Conservation (phyloP, 2,797 vertebrate species). For the Parambassis ranga region DNA sequence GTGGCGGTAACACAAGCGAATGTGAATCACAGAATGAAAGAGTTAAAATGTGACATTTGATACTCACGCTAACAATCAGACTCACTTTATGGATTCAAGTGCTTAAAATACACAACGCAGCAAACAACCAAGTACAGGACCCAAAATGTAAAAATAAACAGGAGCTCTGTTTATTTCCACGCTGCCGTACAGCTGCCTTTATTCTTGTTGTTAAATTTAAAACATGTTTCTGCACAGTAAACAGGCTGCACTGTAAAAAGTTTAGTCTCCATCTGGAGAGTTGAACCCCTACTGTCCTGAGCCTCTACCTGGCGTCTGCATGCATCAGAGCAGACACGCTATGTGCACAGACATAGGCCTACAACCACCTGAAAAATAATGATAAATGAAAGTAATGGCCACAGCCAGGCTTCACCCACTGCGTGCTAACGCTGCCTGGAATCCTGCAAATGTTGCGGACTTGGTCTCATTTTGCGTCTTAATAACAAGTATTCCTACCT, state of each 20-base stretch:
- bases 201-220: not conserved
- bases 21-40: not conserved
- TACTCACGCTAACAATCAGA: not conserved
- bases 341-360: slow-evolving; percentile 38
- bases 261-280: slow-evolving; percentile 29
- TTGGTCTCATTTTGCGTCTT: slow-evolving; percentile 44
- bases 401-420: slow-evolving; percentile 21
- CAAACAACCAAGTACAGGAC: not conserved
- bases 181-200: not conserved
- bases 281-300: slow-evolving; percentile 42
- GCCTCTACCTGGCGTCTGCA: slow-evolving; percentile 52
- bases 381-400: slow-evolving; percentile 39
- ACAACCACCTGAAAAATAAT: slow-evolving; percentile 41
- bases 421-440: slow-evolving; percentile 22
- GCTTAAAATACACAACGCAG: slow-evolving; percentile 1
- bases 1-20: slow-evolving; percentile 12
- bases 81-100: not conserved
- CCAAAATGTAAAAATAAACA: too few relatives aligned
- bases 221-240: not conserved
- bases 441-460: slow-evolving; percentile 16
- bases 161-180: too few relatives aligned
- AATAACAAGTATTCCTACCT: slow-evolving; percentile 65
- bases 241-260: slow-evolving; percentile 9
- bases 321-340: slow-evolving; percentile 63
- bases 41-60: not conserved